A percentile compares a stretch with the other conserved stretches of the same genome.
phyloP scores from a whole-genome alignment of 37 sponge, comb jelly and placozoan species.

The Mnemiopsis leidyi region DNA sequence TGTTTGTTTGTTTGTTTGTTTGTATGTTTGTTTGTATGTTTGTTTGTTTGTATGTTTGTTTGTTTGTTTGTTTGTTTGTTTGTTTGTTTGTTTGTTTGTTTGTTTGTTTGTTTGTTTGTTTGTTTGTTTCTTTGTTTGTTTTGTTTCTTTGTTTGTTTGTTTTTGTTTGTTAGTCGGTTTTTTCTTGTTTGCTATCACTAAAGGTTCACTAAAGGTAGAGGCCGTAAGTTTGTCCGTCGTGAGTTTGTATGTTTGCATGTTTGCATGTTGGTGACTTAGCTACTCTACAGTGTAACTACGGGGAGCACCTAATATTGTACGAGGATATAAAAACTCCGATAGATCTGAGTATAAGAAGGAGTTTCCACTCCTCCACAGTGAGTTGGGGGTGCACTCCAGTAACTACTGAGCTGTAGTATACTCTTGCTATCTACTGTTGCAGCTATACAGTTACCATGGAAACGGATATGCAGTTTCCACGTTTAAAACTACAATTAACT shows the following conservation, averaged over 20 bases:
- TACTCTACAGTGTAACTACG: too few species aligned
- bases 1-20: background rate
- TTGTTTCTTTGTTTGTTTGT: background rate
- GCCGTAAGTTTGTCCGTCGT: background rate
- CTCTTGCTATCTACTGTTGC: too few species aligned
- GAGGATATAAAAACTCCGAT: slow-evolving; percentile 44
- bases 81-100: background rate
- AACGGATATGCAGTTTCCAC: too few species aligned
- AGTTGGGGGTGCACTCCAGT: background rate
- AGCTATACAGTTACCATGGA: too few species aligned
- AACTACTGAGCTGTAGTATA: too few species aligned
- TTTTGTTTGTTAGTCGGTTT: too few species aligned
- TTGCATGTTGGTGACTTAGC: background rate
- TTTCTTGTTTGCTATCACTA: too few species aligned
- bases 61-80: background rate
- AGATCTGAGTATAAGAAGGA: slow-evolving; percentile 29
- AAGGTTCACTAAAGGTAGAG: too few species aligned
- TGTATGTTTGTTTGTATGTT: background rate
- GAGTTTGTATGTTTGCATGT: slow-evolving; percentile 8
- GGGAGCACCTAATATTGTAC: background rate
- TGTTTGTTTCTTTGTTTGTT: background rate
- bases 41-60: background rate
- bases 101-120: background rate
- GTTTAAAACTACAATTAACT: too few species aligned
- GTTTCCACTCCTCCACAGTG: background rate